These are phyloP conservation scores for Phasianus colchicus DNA, from an alignment of 2,113 vertebrate species.

Conservation along the genomic window DNA sequence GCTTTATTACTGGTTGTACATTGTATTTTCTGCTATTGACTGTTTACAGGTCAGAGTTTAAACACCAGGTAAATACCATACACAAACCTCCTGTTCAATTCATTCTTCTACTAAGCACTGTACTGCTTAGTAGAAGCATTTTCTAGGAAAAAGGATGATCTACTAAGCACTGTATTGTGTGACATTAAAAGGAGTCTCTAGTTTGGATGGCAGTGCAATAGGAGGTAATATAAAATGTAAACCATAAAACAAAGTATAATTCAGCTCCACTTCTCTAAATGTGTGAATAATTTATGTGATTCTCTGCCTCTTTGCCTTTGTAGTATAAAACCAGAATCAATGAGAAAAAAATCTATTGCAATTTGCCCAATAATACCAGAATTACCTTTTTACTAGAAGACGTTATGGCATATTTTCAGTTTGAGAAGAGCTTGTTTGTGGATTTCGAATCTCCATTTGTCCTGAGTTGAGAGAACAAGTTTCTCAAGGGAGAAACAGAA, in stretches of 20 bases:
- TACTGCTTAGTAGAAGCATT: too few species aligned
- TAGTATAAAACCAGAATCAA: neutral
- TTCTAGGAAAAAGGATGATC: too few species aligned
- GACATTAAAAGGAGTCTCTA: neutral
- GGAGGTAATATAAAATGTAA: neutral
- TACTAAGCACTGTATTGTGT: neutral
- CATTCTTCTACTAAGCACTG: neutral
- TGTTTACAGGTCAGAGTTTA: neutral
- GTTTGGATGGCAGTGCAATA: neutral
- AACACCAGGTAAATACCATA: neutral
- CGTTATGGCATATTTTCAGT: neutral
- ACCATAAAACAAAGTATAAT: neutral
- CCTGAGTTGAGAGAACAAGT: neutral
- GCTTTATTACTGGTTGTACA: neutral
- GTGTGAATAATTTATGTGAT: neutral
- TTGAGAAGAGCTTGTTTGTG: neutral
- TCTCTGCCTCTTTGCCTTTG: neutral
- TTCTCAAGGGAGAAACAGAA: neutral
- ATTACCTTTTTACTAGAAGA: neutral
- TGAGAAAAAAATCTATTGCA: accelerated
- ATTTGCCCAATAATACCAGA: neutral
- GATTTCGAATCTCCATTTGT: neutral
- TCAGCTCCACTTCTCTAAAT: neutral
- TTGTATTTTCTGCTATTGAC: neutral
- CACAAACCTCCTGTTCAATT: neutral